Evolutionary conservation across 2,797 vertebrate genomes (phyloP).

Genomic region (Okamejei kenojei): DNA sequence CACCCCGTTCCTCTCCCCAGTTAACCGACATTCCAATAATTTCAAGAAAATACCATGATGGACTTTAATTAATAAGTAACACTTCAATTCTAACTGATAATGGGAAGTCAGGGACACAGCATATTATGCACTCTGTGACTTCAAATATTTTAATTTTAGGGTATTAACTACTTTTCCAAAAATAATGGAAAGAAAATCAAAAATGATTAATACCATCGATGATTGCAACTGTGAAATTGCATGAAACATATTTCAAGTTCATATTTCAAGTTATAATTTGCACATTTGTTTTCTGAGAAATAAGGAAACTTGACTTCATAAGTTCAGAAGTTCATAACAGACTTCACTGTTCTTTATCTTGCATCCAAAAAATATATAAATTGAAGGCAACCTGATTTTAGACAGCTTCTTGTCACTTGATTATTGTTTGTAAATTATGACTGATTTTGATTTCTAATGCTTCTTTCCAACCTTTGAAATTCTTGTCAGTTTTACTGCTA

Average conservation of each 20-base stretch:
- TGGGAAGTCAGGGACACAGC: background rate
- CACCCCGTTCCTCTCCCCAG: background rate
- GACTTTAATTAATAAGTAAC: background rate
- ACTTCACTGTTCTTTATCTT: background rate
- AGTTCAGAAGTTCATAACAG: too few relatives aligned
- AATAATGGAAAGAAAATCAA: background rate
- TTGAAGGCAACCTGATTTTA: background rate
- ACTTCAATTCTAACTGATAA: background rate
- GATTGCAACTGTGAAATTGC: background rate
- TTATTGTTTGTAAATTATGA: background rate
- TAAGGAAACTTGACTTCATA: background rate
- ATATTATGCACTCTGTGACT: too few relatives aligned
- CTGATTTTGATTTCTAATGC: background rate
- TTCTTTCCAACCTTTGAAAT: background rate
- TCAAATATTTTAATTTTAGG: background rate
- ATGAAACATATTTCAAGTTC: background rate
- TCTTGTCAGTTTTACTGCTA: background rate
- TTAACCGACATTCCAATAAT: background rate
- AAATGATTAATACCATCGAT: background rate
- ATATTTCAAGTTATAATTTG: background rate
- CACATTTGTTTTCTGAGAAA: background rate
- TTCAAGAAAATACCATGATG: background rate
- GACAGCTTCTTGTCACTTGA: background rate
- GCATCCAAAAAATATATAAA: background rate
- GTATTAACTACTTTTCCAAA: background rate